Evolutionary conservation across 2,888 invertebrate genomes (phyloP).

Genomic region (Aporophyla lueneburgensis): DNA sequence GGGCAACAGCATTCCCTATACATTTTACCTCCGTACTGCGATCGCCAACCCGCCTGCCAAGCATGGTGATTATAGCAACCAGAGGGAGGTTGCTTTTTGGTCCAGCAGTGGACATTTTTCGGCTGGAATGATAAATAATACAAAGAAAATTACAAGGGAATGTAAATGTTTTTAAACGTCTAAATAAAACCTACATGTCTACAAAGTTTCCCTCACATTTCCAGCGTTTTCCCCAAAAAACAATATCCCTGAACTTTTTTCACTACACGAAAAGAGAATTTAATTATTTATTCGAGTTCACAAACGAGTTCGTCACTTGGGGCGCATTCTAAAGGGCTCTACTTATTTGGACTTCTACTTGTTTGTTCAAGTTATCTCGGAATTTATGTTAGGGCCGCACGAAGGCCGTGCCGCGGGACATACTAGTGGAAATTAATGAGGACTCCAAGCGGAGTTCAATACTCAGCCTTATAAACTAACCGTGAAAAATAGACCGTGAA

Average conservation of each 20-base stretch:
- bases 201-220: not conserved
- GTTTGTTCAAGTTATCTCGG: constrained; percentile 86
- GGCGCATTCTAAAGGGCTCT: constrained; percentile 83
- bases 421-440: constrained; percentile 87
- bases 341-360: constrained; percentile 86
- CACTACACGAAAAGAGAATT: constrained; percentile 63
- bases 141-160: not conserved
- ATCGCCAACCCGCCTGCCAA: too few species aligned
- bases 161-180: not conserved
- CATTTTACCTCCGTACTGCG: too few species aligned
- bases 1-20: too few species aligned
- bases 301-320: constrained; percentile 82
- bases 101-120: too few species aligned
- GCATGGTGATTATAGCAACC: too few species aligned
- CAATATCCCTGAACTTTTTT: constrained; percentile 42
- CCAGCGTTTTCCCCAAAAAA: constrained; percentile 34
- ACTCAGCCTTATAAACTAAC: constrained; percentile 70
- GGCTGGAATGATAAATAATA: too few species aligned
- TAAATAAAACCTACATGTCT: not conserved
- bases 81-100: too few species aligned
- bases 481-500: constrained; percentile 66
- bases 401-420: constrained; percentile 80
- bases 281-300: constrained; percentile 77
- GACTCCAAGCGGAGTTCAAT: constrained; percentile 74
- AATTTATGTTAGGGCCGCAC: constrained; percentile 86